Percentiles rank a stretch among this genome's conserved stretches.
phyloP scores from a whole-genome alignment of 1,140 invertebrate species.

The Pogonomyrmex barbatus region DNA sequence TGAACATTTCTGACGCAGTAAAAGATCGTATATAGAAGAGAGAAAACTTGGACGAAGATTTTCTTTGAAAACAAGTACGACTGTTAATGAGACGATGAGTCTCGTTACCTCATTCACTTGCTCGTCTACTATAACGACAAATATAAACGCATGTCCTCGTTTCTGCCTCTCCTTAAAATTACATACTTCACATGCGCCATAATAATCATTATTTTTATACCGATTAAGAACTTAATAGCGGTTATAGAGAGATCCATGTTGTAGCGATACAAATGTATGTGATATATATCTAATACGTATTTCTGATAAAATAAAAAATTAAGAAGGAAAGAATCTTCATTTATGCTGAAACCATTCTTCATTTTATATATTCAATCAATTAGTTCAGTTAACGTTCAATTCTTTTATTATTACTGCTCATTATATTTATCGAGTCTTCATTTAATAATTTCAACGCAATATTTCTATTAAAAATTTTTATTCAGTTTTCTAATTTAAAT shows the following conservation, averaged over 20 bases:
- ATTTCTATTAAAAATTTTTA: background rate
- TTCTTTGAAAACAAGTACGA: constrained; percentile 60
- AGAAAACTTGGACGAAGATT: constrained; percentile 51
- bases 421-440: background rate
- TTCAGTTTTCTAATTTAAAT: background rate
- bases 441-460: background rate
- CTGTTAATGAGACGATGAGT: constrained; percentile 57
- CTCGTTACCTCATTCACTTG: constrained; percentile 33
- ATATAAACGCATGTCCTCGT: constrained; percentile 46
- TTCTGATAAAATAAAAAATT: background rate
- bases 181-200: background rate
- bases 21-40: constrained; percentile 35
- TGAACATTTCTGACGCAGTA: background rate
- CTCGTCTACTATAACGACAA: background rate
- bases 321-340: background rate
- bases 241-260: background rate
- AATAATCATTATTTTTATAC: constrained; percentile 20
- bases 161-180: constrained; percentile 45
- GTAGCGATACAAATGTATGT: background rate
- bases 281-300: background rate
- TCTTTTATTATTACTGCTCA: background rate
- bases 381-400: background rate
- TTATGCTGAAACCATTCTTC: background rate
- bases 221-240: constrained; percentile 18
- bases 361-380: background rate